Conservation (phyloP, 2,113 vertebrate species). For the Pan troglodytes region NHGRI_mPanTro3-v2.1_pri NC_072417.2:37519501-37520000, state of each 20-base stretch:
- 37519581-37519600: neutral
- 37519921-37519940: conserved; percentile 6
- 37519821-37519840: conserved; percentile 35
- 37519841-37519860: neutral
- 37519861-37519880: conserved; percentile 11
- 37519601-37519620: neutral
- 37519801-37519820: neutral
- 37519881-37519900: conserved; percentile 32
- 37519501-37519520: conserved; percentile 27
- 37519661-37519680: neutral
- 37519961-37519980: neutral
- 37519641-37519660: neutral
- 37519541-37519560: conserved; percentile 30
- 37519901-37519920: neutral
- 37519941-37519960: conserved; percentile 12
- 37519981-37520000: conserved; percentile 30
- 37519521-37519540: neutral
- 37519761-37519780: conserved; percentile 10
- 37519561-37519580: conserved; percentile 4
- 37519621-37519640: conserved; percentile 14
- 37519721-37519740: neutral
- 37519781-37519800: neutral
- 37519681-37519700: neutral
- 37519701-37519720: neutral
- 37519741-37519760: neutral